Evolutionary conservation across 2,113 vertebrate species (phyloP).

Genomic region (Amphilophus citrinellus): DNA sequence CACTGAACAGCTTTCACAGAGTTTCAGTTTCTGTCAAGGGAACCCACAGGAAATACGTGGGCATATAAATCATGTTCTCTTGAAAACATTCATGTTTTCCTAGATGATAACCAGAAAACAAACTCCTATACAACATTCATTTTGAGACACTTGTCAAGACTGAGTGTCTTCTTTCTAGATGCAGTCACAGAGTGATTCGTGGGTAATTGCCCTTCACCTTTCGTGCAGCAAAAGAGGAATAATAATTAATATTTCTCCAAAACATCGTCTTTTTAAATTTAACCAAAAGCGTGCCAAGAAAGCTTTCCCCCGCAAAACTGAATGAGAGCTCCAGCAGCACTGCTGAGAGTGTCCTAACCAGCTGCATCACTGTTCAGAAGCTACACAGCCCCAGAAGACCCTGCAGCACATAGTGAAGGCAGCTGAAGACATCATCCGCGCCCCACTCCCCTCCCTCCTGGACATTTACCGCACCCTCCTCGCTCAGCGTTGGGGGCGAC

Average conservation of each 20-base stretch:
- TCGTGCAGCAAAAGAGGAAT: not conserved
- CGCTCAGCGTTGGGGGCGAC: too few relatives aligned
- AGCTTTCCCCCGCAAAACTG: too few relatives aligned
- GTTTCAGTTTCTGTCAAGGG: not conserved
- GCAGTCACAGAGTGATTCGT: not conserved
- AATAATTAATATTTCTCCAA: fast-evolving
- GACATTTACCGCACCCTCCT: too few relatives aligned
- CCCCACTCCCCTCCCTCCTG: too few relatives aligned
- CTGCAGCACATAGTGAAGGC: too few relatives aligned
- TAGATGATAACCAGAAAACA: not conserved
- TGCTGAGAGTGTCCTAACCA: too few relatives aligned
- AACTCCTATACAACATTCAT: too few relatives aligned
- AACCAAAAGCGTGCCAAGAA: not conserved
- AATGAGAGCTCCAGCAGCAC: too few relatives aligned
- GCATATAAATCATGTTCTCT: not conserved
- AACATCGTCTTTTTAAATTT: not conserved
- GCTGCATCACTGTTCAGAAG: too few relatives aligned
- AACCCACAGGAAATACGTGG: not conserved
- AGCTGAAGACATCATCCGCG: too few relatives aligned
- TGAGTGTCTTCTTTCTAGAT: not conserved
- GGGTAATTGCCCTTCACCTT: not conserved
- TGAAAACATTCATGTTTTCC: not conserved
- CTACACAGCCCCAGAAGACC: too few relatives aligned
- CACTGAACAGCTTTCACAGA: not conserved
- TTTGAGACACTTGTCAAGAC: not conserved